Evolutionary conservation across 2,113 vertebrate genomes (phyloP), one percentile per base, ranked within the genome.

Genomic region (Picathartes gymnocephalus): DNA sequence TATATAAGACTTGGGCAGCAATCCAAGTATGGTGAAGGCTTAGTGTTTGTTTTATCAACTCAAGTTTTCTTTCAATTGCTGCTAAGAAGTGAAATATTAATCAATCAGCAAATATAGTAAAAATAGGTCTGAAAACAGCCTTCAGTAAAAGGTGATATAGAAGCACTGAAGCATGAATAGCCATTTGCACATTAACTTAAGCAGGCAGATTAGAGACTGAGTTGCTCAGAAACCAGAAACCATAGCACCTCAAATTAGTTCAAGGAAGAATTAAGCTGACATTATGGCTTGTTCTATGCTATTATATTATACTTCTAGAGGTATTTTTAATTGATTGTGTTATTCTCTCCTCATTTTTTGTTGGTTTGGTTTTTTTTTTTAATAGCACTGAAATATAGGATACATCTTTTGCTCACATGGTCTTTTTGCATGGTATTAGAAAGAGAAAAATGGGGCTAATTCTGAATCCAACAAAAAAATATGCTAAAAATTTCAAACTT

Each of bases 81-180:
- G 35, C 51, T 92, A 66, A 87, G 83, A 91, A 95, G 95, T 96
- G 84, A 97, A 97, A 96, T 93, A 97, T 96, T 97, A 97, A 96
- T 95, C 97, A 88, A 66, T 81, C 90, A 88, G 94, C 86, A 97
- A 97, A 96, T 71, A 94, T 10, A 86, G 86, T 92, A 95, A 94
- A 96, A 97, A 94, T 80, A 88, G 73, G 74, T 92, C 57, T 60
- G 77, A 80, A 94, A 94, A 40, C 51, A 96, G 6, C 21, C 65
- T 69, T 84, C 80, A 77, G n/a, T 91, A 91, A 95, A 95, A 95
- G 71, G 78, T 90, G 88, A 92, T 88, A 92, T 10, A 81, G 64
- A 91, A 80, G 58, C 88, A 93, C 56, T 94, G 90, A 94, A 81
- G 88, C 86, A 50, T 70, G 82, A 95, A 76, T 51, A 84, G 17